Evolutionary conservation across 2,113 vertebrate species (phyloP), one percentile per base, ranked within the genome.

Genomic region (Tragelaphus buxtoni): DNA sequence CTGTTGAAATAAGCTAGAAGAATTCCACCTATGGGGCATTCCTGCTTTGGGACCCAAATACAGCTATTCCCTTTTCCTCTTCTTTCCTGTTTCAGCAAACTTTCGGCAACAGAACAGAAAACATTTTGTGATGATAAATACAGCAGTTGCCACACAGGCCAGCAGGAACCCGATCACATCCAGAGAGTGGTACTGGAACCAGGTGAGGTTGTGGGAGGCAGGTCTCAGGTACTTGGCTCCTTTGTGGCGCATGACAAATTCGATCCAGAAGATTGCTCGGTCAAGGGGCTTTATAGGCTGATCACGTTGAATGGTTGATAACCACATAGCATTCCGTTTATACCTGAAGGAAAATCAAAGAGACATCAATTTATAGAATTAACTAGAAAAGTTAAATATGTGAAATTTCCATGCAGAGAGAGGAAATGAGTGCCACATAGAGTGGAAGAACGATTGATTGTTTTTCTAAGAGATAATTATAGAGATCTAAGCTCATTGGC

Each of bases 111-210:
- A 99, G 94, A 98, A 98, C 1, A 95, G 94, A 86, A 98, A 99
- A 80, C 97, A 98, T 96, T 99, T 99, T n/a, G 98, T 65, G 84
- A 98, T 9, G 28, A 77, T 26, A 49, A 77, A 77, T 14, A 49
- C 8, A 49, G 28, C 76, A 56, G 42, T 35, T 51, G 98, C 90
- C 35, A 81, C 42, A 17, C 98, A 97, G 3, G 93, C 16, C 17
- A 99, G 65, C 79, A 99, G n/a, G 97, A 99, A 98, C 1, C 94
- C 98, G 28, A 99, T 88, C 32, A 99, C 98, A 49, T 99, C 99
- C 97, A 99, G 97, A 91, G 98, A 98, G 98, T 98, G 99, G 94
- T 99, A 99, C 97, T 99, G 99, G 97, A 99, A 99, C 99, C 99
- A 99, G 77, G 99, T 99, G 92, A 99, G 98, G 2, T 99, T 45